These are phyloP conservation scores for Pseudomyrmex concolor DNA, from an alignment of 1,140 invertebrate genomes.

Conservation along the genomic window DNA sequence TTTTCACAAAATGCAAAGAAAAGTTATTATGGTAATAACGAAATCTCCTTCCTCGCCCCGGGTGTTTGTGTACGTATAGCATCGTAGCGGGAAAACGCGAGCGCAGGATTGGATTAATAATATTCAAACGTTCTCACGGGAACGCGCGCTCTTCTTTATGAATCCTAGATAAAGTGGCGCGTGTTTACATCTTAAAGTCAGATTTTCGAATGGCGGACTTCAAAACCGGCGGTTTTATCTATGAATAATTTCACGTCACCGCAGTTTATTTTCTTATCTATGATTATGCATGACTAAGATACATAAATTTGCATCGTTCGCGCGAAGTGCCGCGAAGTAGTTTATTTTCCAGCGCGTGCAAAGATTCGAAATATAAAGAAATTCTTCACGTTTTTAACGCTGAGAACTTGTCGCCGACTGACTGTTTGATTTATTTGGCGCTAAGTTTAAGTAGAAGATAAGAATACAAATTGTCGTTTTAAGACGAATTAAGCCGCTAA, in stretches of 20 bases:
- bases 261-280: constrained; percentile 18
- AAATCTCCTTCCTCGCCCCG: constrained; percentile 3
- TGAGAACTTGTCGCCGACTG: neutral
- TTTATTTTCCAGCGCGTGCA: neutral
- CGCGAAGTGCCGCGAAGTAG: neutral
- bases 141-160: neutral
- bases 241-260: neutral
- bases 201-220: neutral
- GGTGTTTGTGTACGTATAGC: neutral
- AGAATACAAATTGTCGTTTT: constrained; percentile 1
- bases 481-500: neutral
- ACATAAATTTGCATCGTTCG: constrained; percentile 19
- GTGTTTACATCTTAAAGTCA: constrained; percentile 8
- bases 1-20: constrained; percentile 39
- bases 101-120: constrained; percentile 42
- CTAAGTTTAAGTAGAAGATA: neutral
- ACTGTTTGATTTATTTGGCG: neutral
- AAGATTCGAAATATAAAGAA: neutral
- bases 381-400: neutral
- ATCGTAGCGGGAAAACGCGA: constrained; percentile 7
- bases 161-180: neutral
- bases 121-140: neutral
- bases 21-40: constrained; percentile 23
- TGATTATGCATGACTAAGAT: constrained; percentile 20
- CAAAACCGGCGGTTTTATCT: neutral